These are phyloP conservation scores for Glaucidium brasilianum DNA, from an alignment of 2,113 vertebrate genomes.

Conservation along the genomic window DNA sequence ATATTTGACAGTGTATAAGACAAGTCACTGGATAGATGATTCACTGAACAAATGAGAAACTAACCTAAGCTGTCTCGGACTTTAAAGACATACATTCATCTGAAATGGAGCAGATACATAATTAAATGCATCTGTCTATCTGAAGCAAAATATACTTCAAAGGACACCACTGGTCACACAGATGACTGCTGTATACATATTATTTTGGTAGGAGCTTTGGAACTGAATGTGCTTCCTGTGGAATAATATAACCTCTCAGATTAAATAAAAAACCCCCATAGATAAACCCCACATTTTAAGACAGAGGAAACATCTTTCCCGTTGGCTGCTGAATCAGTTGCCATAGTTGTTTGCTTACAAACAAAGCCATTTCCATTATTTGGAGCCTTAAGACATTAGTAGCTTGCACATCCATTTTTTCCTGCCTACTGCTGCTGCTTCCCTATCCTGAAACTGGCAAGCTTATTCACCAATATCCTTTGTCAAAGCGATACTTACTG, in stretches of 20 bases:
- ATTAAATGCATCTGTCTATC: slow-evolving; percentile 10
- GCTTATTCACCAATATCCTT: not conserved
- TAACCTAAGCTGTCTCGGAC: not conserved
- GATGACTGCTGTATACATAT: not conserved
- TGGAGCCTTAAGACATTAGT: not conserved
- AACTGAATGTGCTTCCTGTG: not conserved
- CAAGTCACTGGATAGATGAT: not conserved
- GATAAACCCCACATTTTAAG: not conserved
- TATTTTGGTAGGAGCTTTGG: not conserved
- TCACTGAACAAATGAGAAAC: not conserved
- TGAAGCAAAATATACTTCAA: slow-evolving; percentile 16
- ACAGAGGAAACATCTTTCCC: not conserved
- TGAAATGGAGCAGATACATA: not conserved
- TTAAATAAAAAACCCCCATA: not conserved
- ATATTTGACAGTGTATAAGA: not conserved
- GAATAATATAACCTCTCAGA: not conserved
- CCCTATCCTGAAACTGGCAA: not conserved
- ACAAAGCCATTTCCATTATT: not conserved
- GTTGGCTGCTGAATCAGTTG: not conserved
- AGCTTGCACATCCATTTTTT: not conserved
- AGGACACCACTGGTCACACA: not conserved
- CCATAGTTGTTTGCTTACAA: not conserved
- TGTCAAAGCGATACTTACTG: not conserved
- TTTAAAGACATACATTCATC: not conserved
- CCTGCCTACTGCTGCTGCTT: not conserved